phyloP scores from a whole-genome alignment of 2,113 vertebrate species.

The Camarhynchus parvulus region DNA sequence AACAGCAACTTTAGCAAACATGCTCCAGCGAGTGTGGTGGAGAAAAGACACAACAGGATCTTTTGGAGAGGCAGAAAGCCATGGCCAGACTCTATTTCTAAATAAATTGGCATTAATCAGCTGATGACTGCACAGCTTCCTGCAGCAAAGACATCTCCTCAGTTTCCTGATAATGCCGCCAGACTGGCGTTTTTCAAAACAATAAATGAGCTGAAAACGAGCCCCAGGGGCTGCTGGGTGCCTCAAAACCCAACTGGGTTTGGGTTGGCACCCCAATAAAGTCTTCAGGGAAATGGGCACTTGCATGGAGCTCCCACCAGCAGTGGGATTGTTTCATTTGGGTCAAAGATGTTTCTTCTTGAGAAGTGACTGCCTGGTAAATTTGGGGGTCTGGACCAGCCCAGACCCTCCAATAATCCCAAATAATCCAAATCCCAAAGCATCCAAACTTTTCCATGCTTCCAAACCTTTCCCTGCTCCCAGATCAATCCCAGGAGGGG shows the following conservation, averaged over 20 bases:
- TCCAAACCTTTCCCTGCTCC: too few relatives aligned
- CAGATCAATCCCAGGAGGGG: too few relatives aligned
- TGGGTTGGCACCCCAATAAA: not conserved
- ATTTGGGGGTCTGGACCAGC: rapidly evolving
- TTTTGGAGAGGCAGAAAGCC: not conserved
- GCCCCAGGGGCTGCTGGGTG: not conserved
- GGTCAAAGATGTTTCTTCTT: not conserved
- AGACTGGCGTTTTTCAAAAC: slow-evolving; percentile 12
- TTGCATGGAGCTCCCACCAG: not conserved
- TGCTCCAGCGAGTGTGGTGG: not conserved
- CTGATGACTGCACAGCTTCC: not conserved
- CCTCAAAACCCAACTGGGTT: not conserved
- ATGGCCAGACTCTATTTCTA: not conserved
- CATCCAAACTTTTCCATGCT: too few relatives aligned
- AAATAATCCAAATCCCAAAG: too few relatives aligned
- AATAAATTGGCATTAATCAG: not conserved
- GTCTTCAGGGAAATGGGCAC: not conserved
- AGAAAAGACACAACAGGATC: not conserved
- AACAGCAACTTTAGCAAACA: not conserved
- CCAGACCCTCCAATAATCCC: too few relatives aligned
- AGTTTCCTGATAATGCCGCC: not conserved
- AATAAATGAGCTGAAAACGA: not conserved
- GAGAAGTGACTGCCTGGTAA: not conserved
- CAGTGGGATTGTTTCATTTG: not conserved
- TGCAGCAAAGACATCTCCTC: not conserved